Conservation (phyloP, 2,113 vertebrate species). For the Myrmecophaga tridactyla region DNA sequence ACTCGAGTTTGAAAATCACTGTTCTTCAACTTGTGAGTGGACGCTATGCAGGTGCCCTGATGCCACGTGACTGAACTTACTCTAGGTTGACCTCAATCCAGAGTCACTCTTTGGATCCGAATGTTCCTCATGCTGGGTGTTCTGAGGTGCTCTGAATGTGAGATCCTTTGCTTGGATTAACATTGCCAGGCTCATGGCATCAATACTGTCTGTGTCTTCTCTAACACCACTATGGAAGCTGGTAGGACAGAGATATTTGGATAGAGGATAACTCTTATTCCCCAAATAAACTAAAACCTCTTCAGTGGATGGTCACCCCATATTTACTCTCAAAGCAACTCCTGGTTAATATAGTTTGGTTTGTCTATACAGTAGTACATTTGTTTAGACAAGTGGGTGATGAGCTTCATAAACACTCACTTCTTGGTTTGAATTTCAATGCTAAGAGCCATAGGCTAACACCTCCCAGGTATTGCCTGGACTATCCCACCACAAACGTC, state of each 20-base stretch:
- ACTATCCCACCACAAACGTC: not conserved
- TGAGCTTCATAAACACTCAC: not conserved
- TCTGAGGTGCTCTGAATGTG: not conserved
- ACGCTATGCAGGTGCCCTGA: not conserved
- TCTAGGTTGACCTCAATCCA: not conserved
- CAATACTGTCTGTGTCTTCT: not conserved
- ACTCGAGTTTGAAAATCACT: not conserved
- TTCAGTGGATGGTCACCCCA: not conserved
- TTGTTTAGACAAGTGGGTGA: not conserved
- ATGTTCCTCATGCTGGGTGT: not conserved
- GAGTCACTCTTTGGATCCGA: not conserved
- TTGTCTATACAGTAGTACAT: not conserved
- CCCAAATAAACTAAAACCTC: not conserved
- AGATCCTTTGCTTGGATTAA: not conserved
- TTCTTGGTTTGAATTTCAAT: slow-evolving; percentile 34
- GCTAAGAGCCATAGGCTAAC: not conserved
- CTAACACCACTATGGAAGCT: not conserved
- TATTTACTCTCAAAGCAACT: slow-evolving; percentile 1
- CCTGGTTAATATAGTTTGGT: not conserved
- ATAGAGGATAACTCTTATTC: not conserved
- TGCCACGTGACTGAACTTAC: not conserved
- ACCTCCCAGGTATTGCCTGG: not conserved
- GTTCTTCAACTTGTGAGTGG: not conserved
- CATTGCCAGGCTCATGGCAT: not conserved
- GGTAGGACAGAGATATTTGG: not conserved